Conservation (phyloP, 1,140 invertebrate species). For the Laupala kohalensis region DNA sequence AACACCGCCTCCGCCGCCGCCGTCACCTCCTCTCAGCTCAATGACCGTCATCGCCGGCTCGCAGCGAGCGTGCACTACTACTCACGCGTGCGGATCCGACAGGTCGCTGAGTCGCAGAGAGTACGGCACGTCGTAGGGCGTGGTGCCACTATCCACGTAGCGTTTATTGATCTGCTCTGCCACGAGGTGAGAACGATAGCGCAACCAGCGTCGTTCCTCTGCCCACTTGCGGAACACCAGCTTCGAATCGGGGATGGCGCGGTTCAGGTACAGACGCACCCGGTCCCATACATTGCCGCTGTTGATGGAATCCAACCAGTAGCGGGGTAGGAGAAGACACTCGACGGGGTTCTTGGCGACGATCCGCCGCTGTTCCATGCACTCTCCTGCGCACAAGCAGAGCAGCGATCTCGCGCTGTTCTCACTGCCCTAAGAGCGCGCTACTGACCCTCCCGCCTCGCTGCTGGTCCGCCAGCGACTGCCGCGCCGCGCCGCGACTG, state of each 20-base stretch:
- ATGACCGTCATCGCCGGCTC: too few relatives aligned
- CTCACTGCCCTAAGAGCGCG: too few relatives aligned
- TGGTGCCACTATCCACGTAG: conserved; percentile 34
- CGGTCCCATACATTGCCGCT: conserved; percentile 46
- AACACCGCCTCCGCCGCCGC: too few relatives aligned
- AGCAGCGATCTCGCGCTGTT: too few relatives aligned
- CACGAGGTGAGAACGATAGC: conserved; percentile 35
- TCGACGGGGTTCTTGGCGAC: conserved; percentile 36
- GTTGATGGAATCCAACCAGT: conserved; percentile 44
- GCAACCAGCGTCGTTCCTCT: conserved; percentile 33
- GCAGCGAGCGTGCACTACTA: not conserved
- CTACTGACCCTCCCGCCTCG: too few relatives aligned
- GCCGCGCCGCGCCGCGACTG: too few relatives aligned
- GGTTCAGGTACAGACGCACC: conserved; percentile 41
- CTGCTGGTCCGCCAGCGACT: too few relatives aligned
- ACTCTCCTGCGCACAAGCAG: conserved; percentile 36
- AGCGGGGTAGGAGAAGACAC: conserved; percentile 44
- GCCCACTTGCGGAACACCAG: conserved; percentile 39
- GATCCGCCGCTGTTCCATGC: conserved; percentile 42
- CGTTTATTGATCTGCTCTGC: conserved; percentile 31
- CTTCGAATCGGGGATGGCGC: conserved; percentile 39
- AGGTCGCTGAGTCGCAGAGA: conserved; percentile 40
- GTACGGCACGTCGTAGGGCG: conserved; percentile 45
- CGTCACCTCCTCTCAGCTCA: too few relatives aligned
- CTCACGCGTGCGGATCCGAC: not conserved